Evolutionary conservation across 2,113 vertebrate genomes (phyloP).

Genomic region (Pangasianodon gigas): DNA sequence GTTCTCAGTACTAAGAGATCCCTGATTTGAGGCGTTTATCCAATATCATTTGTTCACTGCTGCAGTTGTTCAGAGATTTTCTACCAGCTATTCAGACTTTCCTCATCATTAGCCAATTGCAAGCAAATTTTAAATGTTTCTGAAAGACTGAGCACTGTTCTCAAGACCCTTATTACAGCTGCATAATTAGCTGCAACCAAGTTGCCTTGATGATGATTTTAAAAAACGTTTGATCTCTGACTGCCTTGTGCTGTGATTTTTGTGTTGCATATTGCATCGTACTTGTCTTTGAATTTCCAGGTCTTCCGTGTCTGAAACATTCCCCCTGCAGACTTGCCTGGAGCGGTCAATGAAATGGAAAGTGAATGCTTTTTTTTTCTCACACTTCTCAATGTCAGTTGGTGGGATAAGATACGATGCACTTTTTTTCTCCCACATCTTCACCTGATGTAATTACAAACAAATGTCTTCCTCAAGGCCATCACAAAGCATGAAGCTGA

Average conservation of each 20-base stretch:
- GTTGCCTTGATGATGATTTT: background rate
- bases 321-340: slow-evolving; percentile 5
- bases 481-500: slow-evolving; percentile 34
- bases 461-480: slow-evolving; percentile 44
- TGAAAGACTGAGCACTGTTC: background rate
- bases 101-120: background rate
- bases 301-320: slow-evolving; percentile 42
- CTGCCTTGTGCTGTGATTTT: background rate
- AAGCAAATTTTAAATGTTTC: background rate
- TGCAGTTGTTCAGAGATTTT: background rate
- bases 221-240: slow-evolving; percentile 6
- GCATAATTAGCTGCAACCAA: background rate
- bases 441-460: slow-evolving; percentile 50
- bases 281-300: background rate
- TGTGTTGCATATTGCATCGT: background rate
- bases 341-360: background rate
- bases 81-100: background rate
- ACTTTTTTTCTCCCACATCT: slow-evolving; percentile 22
- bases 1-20: background rate
- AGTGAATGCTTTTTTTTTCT: slow-evolving; percentile 78
- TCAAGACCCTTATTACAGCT: background rate
- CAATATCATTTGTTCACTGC: background rate
- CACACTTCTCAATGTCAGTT: slow-evolving; percentile 79
- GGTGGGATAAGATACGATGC: slow-evolving; percentile 36
- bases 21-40: background rate